Conservation (phyloP, 2,888 invertebrate species). For the Labia minor region DNA sequence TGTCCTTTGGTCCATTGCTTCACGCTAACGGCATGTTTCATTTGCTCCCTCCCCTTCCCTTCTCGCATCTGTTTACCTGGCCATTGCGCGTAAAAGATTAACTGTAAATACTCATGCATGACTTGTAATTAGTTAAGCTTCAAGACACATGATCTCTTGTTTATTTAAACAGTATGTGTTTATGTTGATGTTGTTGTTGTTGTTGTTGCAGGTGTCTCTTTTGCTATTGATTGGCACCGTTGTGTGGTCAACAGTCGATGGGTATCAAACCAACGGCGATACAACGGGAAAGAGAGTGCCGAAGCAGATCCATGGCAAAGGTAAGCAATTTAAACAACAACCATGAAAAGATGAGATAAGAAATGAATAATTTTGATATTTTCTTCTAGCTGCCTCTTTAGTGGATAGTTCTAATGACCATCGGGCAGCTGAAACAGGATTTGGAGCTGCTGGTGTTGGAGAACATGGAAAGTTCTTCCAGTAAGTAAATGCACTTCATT, state of each 20-base stretch:
- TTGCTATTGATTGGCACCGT: not conserved
- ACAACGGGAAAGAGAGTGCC: constrained; percentile 24
- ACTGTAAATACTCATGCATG: too few relatives aligned
- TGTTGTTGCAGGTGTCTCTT: not conserved
- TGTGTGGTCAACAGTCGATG: not conserved
- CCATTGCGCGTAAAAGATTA: too few relatives aligned
- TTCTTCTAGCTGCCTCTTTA: constrained; percentile 24
- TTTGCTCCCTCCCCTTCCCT: too few relatives aligned
- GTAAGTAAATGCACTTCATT: constrained; percentile 34
- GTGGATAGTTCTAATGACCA: constrained; percentile 26
- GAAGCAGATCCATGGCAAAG: constrained; percentile 26
- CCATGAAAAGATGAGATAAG: too few relatives aligned
- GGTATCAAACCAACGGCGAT: not conserved
- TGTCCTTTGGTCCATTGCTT: too few relatives aligned
- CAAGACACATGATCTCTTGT: too few relatives aligned
- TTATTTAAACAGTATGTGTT: too few relatives aligned
- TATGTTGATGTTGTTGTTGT: not conserved
- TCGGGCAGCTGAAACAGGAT: constrained; percentile 28
- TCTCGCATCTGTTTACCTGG: too few relatives aligned
- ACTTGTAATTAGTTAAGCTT: too few relatives aligned
- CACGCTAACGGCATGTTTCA: too few relatives aligned
- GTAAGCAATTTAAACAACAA: constrained; percentile 19
- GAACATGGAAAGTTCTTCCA: constrained; percentile 42
- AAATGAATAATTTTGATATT: not conserved
- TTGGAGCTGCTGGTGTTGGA: constrained; percentile 26